These are phyloP conservation scores for Indicator indicator DNA, from an alignment of 2,113 vertebrate genomes.

Conservation along the genomic window DNA sequence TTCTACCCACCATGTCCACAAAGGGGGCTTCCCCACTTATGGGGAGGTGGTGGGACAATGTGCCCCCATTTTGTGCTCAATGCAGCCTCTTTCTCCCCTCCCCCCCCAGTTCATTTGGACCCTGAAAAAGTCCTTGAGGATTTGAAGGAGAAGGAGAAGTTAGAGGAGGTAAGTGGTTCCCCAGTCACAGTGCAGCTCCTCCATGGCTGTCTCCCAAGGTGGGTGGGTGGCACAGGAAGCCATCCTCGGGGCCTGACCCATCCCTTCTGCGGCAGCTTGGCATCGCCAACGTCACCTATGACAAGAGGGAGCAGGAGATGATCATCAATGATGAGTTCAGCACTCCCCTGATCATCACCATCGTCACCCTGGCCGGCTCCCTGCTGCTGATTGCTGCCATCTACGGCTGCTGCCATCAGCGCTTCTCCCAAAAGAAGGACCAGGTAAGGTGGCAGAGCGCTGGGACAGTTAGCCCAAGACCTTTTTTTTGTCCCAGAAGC, in stretches of 20 bases:
- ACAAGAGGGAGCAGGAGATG: not conserved
- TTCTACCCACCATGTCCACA: not conserved
- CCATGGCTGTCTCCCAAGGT: rapidly evolving
- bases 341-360: conserved; percentile 80
- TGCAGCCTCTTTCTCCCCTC: not conserved
- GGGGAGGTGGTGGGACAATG: not conserved
- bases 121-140: conserved; percentile 26
- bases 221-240: not conserved
- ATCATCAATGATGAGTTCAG: conserved; percentile 72
- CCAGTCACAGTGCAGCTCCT: not conserved
- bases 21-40: not conserved
- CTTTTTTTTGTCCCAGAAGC: not conserved
- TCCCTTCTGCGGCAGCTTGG: conserved; percentile 46
- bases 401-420: conserved; percentile 83
- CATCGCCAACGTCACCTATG: conserved; percentile 53
- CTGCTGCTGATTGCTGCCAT: conserved; percentile 74
- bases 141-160: conserved; percentile 59
- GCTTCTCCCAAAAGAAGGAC: conserved; percentile 78
- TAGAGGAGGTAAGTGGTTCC: conserved; percentile 57
- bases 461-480: not conserved
- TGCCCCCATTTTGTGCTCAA: not conserved
- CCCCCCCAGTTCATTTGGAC: conserved; percentile 28
- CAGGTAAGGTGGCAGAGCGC: conserved; percentile 60
- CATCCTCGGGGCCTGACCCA: not conserved
- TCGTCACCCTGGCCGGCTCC: conserved; percentile 77